Conservation (phyloP, 2,888 invertebrate species). For the Oscheius sp. region DNA sequence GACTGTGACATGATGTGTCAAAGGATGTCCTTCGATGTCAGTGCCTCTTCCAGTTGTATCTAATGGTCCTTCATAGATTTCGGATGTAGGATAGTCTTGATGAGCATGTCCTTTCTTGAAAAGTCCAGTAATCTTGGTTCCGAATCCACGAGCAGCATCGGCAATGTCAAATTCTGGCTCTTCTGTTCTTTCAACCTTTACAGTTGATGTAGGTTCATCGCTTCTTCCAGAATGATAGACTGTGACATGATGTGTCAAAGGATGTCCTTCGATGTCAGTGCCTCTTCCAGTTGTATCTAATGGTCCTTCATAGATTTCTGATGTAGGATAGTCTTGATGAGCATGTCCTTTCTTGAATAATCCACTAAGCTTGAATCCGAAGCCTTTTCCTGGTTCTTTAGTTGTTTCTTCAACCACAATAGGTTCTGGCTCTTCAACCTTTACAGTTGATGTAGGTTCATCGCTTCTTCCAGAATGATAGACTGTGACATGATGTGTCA, state of each 20-base stretch:
- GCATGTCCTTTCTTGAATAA: constrained; percentile 38
- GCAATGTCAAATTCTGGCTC: constrained; percentile 11
- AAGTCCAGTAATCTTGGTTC: constrained; percentile 41
- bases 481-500: constrained; percentile 44
- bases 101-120: constrained; percentile 49
- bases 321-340: constrained; percentile 43
- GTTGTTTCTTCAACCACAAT: neutral
- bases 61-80: constrained; percentile 44
- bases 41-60: constrained; percentile 35
- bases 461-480: constrained; percentile 45
- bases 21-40: constrained; percentile 43
- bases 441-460: constrained; percentile 10
- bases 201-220: constrained; percentile 2
- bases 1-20: constrained; percentile 43
- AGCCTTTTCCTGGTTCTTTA: constrained; percentile 35
- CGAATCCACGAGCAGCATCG: constrained; percentile 25
- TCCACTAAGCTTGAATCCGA: constrained; percentile 18
- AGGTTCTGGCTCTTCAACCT: neutral
- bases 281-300: constrained; percentile 25
- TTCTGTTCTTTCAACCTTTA: constrained; percentile 19
- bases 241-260: constrained; percentile 21
- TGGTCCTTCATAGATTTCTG: constrained; percentile 26
- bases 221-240: constrained; percentile 22
- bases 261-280: constrained; percentile 37
- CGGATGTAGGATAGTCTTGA: constrained; percentile 46